Base-by-base conservation (phyloP, 2,888 invertebrate genomes). In the Limenitis arthemis region DNA sequence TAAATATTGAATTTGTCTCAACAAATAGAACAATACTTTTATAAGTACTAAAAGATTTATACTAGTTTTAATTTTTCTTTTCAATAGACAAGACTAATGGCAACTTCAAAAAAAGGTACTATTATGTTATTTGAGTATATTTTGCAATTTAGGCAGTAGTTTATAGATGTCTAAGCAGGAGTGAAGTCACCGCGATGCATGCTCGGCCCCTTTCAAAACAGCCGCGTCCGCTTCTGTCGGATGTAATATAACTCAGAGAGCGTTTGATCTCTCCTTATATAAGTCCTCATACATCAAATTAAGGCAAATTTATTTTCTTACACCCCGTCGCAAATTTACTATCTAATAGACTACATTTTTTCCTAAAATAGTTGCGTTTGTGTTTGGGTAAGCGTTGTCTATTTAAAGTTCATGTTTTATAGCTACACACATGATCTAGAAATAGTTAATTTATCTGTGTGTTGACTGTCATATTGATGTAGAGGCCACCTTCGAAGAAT, bases 231-330 rank as follows among this genome's bases (percentile, higher is more conserved):
- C 56, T 56, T 50, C 58, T 63, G 73, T 75, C 75, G 73, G 75
- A 75, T 72, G 71, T 72, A 73, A 80, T 79, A 73, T 66, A 66
- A 70, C 70, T 72, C 70, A 61, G 67, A 69, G 70, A 66, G 62
- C 73, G 75, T 81, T 81, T 83, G 80, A 83, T 80, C 78, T 81
- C 66, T 61, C 62, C 68, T 68, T 70, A 67, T 70, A 68, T 67
- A 70, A 70, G 67, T 62, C 61, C 56, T 60, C 64, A 61, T 65
- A 62, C 51, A 58, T 62, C 58, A 59, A 59, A 59, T 63, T 61
- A 61, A 55, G 47, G 54, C 44, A 48, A 56, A 60, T 59, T 59
- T 59, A 59, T 55, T 55, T 55, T 53, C 52, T 51, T 38, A 42
- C 42, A 54, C 39, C 37, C 12, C 33, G 41, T 42, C 34, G 59